Base-by-base conservation (phyloP, 2,113 vertebrate genomes). In the Salvelinus sp. region DNA sequence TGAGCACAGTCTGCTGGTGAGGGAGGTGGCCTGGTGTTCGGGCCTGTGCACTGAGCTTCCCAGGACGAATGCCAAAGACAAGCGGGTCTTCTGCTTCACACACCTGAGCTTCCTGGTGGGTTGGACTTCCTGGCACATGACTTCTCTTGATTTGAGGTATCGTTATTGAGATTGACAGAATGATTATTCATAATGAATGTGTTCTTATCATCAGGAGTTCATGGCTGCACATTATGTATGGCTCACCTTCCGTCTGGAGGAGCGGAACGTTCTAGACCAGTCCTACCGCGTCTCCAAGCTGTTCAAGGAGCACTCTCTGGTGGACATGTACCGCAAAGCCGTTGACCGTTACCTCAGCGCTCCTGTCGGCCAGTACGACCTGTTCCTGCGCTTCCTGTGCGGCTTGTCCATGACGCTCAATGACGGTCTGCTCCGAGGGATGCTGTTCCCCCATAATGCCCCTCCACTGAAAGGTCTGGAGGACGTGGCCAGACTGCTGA, bases 191-290 rank as follows among this genome's bases (percentile, higher is more conserved):
- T 3, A 18, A 16, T 54, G 12, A 54, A 47, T 44, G 9, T 47
- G 33, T 69, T 69, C n/a, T 69, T 9, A 23, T 69, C 9, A 91
- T 7, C 85, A 93, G 91, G 91, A 91, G 68, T 94, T 89, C 76
- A 88, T 94, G 83, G 93, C 93, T 0, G 93, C 92, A 23, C 3
- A 93, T 44, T 92, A 92, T 7, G 82, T 86, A 33, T 93, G 91
- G 74, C 33, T 79, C 0, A 70, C 48, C 27, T 94, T 92, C 75
- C 73, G 82, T 58, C 28, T 1, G 4, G 84, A 91, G 0, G 83
- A 82, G 0, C 87, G 79, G 65, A 92, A 91, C 16, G 28, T 89
- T 16, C 74, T 74, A 3, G 27, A 10, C 3, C 73, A 22, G 33
- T 1, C 2, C 4, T 3, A 10, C 16, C 65, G 16, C 14, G 30